Conservation (phyloP, 2,113 vertebrate species). For the Corvus hawaiiensis region DNA sequence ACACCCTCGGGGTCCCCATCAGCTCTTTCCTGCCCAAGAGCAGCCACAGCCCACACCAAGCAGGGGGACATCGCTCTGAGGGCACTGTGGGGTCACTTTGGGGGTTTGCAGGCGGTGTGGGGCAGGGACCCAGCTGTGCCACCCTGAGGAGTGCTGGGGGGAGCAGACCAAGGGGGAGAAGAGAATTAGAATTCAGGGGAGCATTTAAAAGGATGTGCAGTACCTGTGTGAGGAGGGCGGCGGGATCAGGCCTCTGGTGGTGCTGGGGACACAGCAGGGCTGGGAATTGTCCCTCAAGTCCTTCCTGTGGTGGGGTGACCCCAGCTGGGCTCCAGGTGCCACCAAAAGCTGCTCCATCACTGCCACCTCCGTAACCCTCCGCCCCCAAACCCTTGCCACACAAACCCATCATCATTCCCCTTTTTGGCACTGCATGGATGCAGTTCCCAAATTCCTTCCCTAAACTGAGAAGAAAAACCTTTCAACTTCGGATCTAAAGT, state of each 20-base stretch:
- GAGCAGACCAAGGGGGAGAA: not conserved
- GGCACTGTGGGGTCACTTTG: not conserved
- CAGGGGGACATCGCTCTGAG: fast-evolving
- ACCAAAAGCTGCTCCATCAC: not conserved
- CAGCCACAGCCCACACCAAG: not conserved
- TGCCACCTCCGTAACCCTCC: not conserved
- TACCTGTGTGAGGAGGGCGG: not conserved
- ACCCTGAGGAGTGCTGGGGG: fast-evolving
- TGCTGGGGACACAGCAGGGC: not conserved
- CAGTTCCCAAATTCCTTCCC: not conserved
- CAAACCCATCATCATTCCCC: not conserved
- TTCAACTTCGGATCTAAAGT: fast-evolving
- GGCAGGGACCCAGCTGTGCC: not conserved
- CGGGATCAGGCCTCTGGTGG: not conserved
- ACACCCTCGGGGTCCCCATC: not conserved
- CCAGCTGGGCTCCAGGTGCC: not conserved
- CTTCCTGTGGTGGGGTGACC: not conserved
- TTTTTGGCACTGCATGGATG: fast-evolving
- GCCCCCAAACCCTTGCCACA: not conserved
- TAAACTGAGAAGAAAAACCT: not conserved
- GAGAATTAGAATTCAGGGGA: no score
- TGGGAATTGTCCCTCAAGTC: not conserved
- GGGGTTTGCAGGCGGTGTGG: not conserved
- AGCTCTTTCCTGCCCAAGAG: not conserved
- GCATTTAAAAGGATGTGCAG: not conserved